A percentile compares a stretch with the other conserved stretches of the same genome.
These are phyloP conservation scores for Maccullochella peelii DNA, from an alignment of 2,113 vertebrate genomes.

Conservation along the genomic window DNA sequence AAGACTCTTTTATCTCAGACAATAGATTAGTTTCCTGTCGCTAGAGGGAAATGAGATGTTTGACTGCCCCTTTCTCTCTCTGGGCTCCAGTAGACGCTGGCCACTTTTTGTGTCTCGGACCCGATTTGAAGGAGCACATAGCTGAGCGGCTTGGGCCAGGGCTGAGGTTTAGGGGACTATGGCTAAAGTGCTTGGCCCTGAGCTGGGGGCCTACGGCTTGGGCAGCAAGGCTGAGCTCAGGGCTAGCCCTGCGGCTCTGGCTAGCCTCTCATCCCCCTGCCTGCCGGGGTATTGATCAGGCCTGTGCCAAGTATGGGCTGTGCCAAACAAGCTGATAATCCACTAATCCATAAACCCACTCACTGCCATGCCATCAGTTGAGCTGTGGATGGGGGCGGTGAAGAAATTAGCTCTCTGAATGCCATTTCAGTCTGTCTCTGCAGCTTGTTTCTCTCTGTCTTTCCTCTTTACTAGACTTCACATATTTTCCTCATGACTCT, in stretches of 20 bases:
- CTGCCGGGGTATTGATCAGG: slow-evolving; percentile 74
- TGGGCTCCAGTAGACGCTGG: slow-evolving; percentile 48
- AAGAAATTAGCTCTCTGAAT: slow-evolving; percentile 68
- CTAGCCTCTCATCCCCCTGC: slow-evolving; percentile 56
- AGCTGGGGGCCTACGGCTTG: slow-evolving; percentile 48
- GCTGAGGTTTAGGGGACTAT: slow-evolving; percentile 61
- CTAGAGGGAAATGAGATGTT: slow-evolving; percentile 80
- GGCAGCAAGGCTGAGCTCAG: slow-evolving; percentile 47
- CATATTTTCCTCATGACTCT: slow-evolving; percentile 41
- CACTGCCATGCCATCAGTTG: slow-evolving; percentile 68
- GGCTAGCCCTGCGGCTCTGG: slow-evolving; percentile 64
- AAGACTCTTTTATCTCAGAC: slow-evolving; percentile 79
- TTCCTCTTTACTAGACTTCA: slow-evolving; percentile 45
- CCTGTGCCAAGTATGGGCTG: slow-evolving; percentile 62
- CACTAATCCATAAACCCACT: slow-evolving; percentile 82
- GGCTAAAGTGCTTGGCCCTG: slow-evolving; percentile 61
- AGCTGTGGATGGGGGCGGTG: slow-evolving; percentile 65
- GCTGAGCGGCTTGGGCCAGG: slow-evolving; percentile 46
- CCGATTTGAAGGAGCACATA: slow-evolving; percentile 46
- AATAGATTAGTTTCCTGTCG: slow-evolving; percentile 81
- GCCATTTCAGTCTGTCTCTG: slow-evolving; percentile 53
- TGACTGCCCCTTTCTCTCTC: slow-evolving; percentile 61
- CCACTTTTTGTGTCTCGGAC: slow-evolving; percentile 52
- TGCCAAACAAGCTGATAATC: slow-evolving; percentile 81
- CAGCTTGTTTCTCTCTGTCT: slow-evolving; percentile 32